Evolutionary conservation across 2,113 vertebrate genomes (phyloP).

Genomic region (Limnothrissa miodon): DNA sequence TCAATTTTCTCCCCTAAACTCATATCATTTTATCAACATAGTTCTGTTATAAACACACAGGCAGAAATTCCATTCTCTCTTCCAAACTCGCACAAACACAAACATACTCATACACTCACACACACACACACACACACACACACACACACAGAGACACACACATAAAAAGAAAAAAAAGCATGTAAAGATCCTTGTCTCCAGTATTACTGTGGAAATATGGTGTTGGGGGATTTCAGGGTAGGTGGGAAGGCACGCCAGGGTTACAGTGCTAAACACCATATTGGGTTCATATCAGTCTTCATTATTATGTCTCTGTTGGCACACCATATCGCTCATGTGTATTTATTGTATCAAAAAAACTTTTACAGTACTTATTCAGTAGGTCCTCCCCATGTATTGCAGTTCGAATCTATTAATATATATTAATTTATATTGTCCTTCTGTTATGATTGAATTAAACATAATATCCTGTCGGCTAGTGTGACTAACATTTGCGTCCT

Average conservation of each 20-base stretch:
- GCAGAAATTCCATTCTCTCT: no score
- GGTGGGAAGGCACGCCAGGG: slow-evolving; percentile 74
- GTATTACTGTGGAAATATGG: slow-evolving; percentile 89
- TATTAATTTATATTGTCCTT: slow-evolving; percentile 99
- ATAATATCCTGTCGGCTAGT: slow-evolving; percentile 79
- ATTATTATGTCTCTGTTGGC: slow-evolving; percentile 77
- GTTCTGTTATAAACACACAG: no score
- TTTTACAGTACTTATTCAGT: slow-evolving; percentile 86
- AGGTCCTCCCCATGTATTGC: slow-evolving; percentile 85
- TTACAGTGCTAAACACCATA: slow-evolving; percentile 72
- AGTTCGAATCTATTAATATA: slow-evolving; percentile 98
- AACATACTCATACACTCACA: no score
- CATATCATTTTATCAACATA: no score
- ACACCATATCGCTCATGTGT: slow-evolving; percentile 85
- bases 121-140: no score
- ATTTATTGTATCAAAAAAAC: slow-evolving; percentile 99
- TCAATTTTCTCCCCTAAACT: no score
- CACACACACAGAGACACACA: no score
- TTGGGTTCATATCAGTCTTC: slow-evolving; percentile 43
- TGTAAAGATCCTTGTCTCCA: slow-evolving; percentile 79
- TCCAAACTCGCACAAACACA: no score
- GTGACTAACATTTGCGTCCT: slow-evolving; percentile 91
- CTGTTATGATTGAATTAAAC: slow-evolving; percentile 92
- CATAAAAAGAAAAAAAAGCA: slow-evolving; percentile 70
- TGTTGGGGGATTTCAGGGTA: slow-evolving; percentile 56